A percentile compares a stretch with the other conserved stretches of the same genome.
These are phyloP conservation scores for Ciconia boyciana DNA, from an alignment of 2,113 vertebrate genomes.

Conservation along the genomic window DNA sequence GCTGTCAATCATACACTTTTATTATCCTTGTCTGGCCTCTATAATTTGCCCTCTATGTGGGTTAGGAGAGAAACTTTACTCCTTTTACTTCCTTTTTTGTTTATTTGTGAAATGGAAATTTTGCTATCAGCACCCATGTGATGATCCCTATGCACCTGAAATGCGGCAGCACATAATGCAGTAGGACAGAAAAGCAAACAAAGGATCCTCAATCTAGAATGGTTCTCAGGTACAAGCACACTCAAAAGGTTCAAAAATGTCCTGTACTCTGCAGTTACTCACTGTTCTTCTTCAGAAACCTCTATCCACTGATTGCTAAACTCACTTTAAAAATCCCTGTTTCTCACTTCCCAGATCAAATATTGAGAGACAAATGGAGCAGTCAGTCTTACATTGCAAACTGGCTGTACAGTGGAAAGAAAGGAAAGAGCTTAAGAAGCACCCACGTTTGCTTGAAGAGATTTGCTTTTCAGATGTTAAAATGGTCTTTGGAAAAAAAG, in stretches of 20 bases:
- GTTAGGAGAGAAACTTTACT: background rate
- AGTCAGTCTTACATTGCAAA: background rate
- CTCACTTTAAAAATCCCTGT: background rate
- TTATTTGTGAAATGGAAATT: background rate
- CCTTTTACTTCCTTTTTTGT: background rate
- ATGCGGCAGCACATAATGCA: background rate
- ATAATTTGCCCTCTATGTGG: constrained; percentile 35
- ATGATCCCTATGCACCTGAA: background rate
- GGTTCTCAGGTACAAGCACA: background rate
- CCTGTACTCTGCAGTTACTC: accelerated
- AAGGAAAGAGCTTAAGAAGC: background rate
- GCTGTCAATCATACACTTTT: constrained; percentile 44
- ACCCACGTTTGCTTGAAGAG: background rate
- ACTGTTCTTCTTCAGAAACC: background rate
- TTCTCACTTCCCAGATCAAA: background rate
- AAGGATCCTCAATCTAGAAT: background rate
- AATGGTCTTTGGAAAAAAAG: background rate
- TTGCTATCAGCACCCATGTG: background rate
- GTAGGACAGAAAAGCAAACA: background rate
- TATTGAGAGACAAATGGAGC: background rate
- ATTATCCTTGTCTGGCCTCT: constrained; percentile 54
- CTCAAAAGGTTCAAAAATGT: background rate
- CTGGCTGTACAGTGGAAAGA: background rate
- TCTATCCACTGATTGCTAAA: background rate
- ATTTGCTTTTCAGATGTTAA: background rate